A percentile compares a stretch with the other conserved stretches of the same genome.
These are phyloP conservation scores for Drosophila prolongata DNA, from an alignment of 2,888 invertebrate genomes.

Conservation along the genomic window DNA sequence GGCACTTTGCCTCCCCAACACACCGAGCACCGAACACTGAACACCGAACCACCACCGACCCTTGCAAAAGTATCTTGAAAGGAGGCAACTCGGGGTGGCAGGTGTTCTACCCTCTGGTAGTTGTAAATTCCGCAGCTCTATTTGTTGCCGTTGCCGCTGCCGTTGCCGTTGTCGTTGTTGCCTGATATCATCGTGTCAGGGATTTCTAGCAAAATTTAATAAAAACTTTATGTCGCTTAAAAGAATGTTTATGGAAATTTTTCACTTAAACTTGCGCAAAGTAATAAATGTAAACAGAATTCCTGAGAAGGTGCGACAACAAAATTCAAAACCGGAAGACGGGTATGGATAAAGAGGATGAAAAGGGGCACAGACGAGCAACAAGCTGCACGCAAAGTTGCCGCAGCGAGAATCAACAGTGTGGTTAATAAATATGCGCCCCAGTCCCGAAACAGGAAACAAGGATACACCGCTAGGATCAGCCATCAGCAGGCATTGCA, in stretches of 20 bases:
- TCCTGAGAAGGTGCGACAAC: slow-evolving; percentile 82
- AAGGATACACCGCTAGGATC: slow-evolving; percentile 37
- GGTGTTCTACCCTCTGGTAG: slow-evolving; percentile 45
- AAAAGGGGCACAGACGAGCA: slow-evolving; percentile 16
- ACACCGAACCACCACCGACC: background rate
- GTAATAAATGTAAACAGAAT: slow-evolving; percentile 83
- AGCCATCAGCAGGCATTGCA: slow-evolving; percentile 62
- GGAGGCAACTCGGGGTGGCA: slow-evolving; percentile 12
- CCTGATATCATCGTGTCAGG: slow-evolving; percentile 77
- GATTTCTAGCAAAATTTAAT: slow-evolving; percentile 82
- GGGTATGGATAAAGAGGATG: background rate
- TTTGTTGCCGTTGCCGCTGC: slow-evolving; percentile 60
- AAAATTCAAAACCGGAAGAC: slow-evolving; percentile 61
- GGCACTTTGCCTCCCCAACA: slow-evolving; percentile 41
- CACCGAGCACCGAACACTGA: background rate
- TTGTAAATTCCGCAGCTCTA: slow-evolving; percentile 77
- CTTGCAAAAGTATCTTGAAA: slow-evolving; percentile 53
- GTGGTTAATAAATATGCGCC: slow-evolving; percentile 76
- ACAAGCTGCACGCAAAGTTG: slow-evolving; percentile 50
- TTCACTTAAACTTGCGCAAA: slow-evolving; percentile 83
- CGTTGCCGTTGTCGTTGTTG: slow-evolving; percentile 10
- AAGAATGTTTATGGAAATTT: slow-evolving; percentile 83
- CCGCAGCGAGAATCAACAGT: slow-evolving; percentile 73
- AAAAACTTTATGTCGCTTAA: slow-evolving; percentile 83
- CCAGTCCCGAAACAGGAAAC: slow-evolving; percentile 51